Evolutionary conservation across 2,113 vertebrate genomes (phyloP).

Genomic region (Albula goreensis): DNA sequence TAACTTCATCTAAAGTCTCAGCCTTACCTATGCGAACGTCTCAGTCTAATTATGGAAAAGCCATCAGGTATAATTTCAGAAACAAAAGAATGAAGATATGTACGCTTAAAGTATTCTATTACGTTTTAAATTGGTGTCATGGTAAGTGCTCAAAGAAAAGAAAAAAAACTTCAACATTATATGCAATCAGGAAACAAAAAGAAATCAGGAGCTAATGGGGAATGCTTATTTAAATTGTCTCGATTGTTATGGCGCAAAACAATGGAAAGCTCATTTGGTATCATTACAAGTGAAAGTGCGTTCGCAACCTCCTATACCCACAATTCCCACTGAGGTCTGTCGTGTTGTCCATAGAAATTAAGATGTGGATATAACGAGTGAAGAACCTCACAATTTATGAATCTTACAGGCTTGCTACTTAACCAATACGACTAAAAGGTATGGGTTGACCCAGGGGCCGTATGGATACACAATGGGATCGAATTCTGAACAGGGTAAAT

Average conservation of each 20-base stretch:
- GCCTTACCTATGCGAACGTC: background rate
- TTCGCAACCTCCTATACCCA: too few species aligned
- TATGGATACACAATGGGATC: background rate
- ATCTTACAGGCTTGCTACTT: too few species aligned
- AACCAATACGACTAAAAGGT: background rate
- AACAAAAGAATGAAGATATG: too few species aligned
- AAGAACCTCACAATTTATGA: too few species aligned
- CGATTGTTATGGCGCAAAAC: background rate
- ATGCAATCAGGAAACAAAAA: background rate
- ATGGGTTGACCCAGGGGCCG: background rate
- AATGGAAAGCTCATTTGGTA: background rate
- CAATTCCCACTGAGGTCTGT: too few species aligned
- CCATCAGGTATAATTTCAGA: too few species aligned
- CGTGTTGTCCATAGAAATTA: too few species aligned
- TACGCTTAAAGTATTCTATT: too few species aligned
- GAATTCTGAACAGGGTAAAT: slow-evolving; percentile 24
- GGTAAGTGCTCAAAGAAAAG: too few species aligned
- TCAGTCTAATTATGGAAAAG: background rate
- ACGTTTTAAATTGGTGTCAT: too few species aligned
- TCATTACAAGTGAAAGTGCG: background rate
- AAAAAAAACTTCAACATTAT: background rate
- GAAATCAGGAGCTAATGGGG: background rate
- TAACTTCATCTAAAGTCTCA: background rate
- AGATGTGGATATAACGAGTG: too few species aligned
- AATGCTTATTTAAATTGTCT: background rate